These are phyloP conservation scores for Caenorhabditis panamensis DNA, from an alignment of 2,888 invertebrate species.

Conservation along the genomic window DNA sequence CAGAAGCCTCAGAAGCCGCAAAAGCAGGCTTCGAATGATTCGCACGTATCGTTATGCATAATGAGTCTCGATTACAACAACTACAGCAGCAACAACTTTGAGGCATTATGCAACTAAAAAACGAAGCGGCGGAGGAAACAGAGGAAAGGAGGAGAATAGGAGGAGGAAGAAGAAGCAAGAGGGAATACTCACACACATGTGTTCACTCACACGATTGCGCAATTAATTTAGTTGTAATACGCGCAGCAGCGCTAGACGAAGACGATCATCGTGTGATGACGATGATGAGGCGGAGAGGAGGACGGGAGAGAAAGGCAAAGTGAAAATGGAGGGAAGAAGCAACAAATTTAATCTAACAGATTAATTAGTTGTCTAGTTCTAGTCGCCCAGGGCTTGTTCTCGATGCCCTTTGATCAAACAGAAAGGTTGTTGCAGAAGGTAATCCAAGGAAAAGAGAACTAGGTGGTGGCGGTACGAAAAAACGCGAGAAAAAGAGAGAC, in stretches of 20 bases:
- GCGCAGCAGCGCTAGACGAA: slow-evolving; percentile 40
- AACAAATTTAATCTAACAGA: slow-evolving; percentile 33
- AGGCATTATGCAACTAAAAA: slow-evolving; percentile 22
- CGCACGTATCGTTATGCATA: slow-evolving; percentile 37
- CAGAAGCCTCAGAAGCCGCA: not conserved
- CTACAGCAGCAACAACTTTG: slow-evolving; percentile 20
- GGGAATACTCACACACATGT: slow-evolving; percentile 27
- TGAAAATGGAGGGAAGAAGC: too few relatives aligned
- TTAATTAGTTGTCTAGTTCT: slow-evolving; percentile 46
- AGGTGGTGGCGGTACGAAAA: not conserved
- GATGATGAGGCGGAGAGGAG: not conserved
- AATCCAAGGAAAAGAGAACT: not conserved
- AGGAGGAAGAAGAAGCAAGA: slow-evolving; percentile 28
- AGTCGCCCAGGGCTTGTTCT: too few relatives aligned
- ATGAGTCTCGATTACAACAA: slow-evolving; percentile 52
- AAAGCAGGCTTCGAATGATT: not conserved
- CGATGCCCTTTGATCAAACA: slow-evolving; percentile 11
- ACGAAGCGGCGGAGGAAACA: not conserved
- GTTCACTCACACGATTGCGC: slow-evolving; percentile 54
- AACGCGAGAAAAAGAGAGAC: slow-evolving; percentile 20
- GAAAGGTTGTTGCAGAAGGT: not conserved
- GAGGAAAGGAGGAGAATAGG: not conserved
- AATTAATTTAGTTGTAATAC: slow-evolving; percentile 61
- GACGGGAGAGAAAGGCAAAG: slow-evolving; percentile 11
- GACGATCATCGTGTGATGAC: slow-evolving; percentile 30